Conservation (phyloP, 2,888 invertebrate species). For the Leptodirus hochenwartii region DNA sequence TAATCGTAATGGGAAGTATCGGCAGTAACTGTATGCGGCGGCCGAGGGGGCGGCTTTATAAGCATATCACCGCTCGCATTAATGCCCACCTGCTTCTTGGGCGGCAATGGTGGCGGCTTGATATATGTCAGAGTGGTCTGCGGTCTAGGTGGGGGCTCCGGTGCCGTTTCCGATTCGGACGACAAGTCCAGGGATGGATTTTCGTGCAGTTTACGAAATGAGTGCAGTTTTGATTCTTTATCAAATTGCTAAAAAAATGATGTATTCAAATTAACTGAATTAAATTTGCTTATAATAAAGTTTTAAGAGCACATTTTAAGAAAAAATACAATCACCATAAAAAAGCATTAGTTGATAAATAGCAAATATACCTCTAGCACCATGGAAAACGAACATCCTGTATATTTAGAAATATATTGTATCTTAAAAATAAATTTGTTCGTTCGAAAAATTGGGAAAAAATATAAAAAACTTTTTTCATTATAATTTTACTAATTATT, state of each 20-base stretch:
- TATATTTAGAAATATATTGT: too few species aligned
- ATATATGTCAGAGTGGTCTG: conserved; percentile 37
- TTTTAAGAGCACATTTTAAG: too few species aligned
- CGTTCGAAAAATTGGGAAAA: too few species aligned
- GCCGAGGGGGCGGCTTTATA: conserved; percentile 44
- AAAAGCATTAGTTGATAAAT: too few species aligned
- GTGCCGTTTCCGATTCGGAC: conserved; percentile 30
- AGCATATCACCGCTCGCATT: conserved; percentile 32
- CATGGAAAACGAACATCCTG: too few species aligned
- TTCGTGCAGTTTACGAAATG: conserved; percentile 22
- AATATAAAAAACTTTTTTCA: too few species aligned
- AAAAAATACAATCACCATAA: too few species aligned
- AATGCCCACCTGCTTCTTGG: conserved; percentile 45
- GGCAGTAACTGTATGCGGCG: conserved; percentile 37
- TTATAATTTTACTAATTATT: too few species aligned
- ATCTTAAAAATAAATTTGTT: too few species aligned
- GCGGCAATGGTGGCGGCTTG: conserved; percentile 55
- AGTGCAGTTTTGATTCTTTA: too few species aligned
- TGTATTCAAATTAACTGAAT: not conserved
- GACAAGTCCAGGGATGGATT: conserved; percentile 24
- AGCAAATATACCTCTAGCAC: too few species aligned
- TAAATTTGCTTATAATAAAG: too few species aligned
- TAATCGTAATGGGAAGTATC: conserved; percentile 36
- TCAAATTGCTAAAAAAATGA: conserved; percentile 10
- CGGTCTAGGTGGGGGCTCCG: conserved; percentile 50